Percentiles rank a stretch among this genome's conserved stretches.
Evolutionary conservation across 2,888 invertebrate genomes (phyloP).

Genomic region (Ophonus ardosiacus): DNA sequence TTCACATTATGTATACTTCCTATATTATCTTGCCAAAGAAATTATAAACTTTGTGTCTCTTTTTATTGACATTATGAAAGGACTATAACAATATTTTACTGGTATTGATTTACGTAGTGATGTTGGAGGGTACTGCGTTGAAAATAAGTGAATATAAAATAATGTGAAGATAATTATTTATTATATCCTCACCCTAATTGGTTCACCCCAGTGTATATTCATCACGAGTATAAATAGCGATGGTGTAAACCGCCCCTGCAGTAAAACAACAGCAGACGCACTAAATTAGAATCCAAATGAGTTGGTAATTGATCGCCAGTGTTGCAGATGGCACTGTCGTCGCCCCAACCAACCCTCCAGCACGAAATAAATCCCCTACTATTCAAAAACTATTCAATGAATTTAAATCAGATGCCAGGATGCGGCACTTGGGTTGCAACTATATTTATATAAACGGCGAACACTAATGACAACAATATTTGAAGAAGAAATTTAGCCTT

Average conservation of each 20-base stretch:
- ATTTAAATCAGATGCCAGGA: constrained; percentile 7
- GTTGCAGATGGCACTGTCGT: constrained; percentile 57
- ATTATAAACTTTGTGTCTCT: not conserved
- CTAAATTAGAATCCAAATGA: constrained; percentile 56
- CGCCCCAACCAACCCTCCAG: not conserved
- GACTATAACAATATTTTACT: not conserved
- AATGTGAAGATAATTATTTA: constrained; percentile 47
- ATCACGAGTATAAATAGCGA: constrained; percentile 48
- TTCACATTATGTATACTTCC: not conserved
- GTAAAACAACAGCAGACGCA: constrained; percentile 53
- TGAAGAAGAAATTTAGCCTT: too few species aligned
- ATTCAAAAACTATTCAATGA: constrained; percentile 39
- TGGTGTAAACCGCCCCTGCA: constrained; percentile 9
- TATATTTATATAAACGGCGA: too few species aligned
- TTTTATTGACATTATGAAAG: not conserved
- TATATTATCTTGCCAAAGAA: not conserved
- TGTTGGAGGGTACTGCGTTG: not conserved
- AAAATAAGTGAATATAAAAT: constrained; percentile 40
- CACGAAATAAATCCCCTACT: not conserved
- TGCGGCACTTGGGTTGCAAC: too few species aligned
- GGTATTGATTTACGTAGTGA: not conserved
- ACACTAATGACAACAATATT: too few species aligned
- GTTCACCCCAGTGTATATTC: constrained; percentile 27
- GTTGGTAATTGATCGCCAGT: constrained; percentile 56
- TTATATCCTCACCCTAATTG: constrained; percentile 33